Evolutionary conservation across 2,888 invertebrate genomes (phyloP).

Genomic region (Ceramica pisi): DNA sequence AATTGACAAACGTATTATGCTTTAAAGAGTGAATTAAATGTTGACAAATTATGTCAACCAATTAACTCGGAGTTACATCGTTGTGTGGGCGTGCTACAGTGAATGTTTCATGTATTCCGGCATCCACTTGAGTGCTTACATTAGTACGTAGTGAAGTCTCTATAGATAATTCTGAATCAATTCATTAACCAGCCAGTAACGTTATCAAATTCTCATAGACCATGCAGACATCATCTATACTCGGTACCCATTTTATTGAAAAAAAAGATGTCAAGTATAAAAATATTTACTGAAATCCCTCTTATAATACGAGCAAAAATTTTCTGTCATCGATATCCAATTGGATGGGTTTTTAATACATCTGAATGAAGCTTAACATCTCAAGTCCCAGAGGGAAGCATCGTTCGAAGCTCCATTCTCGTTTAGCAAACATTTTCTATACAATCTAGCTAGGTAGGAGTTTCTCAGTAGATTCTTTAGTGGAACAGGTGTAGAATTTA

Average conservation of each 20-base stretch:
- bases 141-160: conserved; percentile 6
- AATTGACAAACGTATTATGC: conserved; percentile 40
- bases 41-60: conserved; percentile 36
- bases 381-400: conserved; percentile 60
- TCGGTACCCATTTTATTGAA: background rate
- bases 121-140: conserved; percentile 18
- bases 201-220: conserved; percentile 8
- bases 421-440: conserved; percentile 69
- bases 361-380: conserved; percentile 57
- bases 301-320: conserved; percentile 1
- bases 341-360: conserved; percentile 44
- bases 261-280: background rate
- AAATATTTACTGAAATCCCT: conserved; percentile 1
- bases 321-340: conserved; percentile 8
- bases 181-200: background rate
- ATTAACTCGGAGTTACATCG: conserved; percentile 24
- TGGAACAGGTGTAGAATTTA: conserved; percentile 41
- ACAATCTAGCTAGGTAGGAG: conserved; percentile 17
- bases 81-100: background rate
- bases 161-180: conserved; percentile 5
- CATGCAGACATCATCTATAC: background rate
- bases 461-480: conserved; percentile 23
- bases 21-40: conserved; percentile 32
- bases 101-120: conserved; percentile 6
- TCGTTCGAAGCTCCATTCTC: conserved; percentile 53